phyloP scores from a whole-genome alignment of 1,140 invertebrate species.

The Drosophila neocordata region DNA sequence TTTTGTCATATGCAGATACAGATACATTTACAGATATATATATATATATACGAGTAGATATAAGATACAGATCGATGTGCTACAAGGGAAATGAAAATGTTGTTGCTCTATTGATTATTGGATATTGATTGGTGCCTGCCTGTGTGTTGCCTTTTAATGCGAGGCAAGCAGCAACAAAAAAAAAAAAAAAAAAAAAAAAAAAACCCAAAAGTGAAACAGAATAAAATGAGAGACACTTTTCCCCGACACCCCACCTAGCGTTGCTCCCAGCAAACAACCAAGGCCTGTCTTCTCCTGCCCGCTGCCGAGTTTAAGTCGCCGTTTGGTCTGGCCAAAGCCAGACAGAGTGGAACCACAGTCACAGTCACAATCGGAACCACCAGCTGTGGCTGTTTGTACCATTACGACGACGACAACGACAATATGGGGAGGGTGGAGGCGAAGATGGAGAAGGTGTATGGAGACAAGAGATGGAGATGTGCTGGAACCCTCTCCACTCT shows the following conservation, averaged over 20 bases:
- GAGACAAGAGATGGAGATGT: slow-evolving; percentile 4
- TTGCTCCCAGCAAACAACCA: too few species aligned
- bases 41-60: slow-evolving; percentile 20
- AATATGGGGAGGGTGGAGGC: not conserved
- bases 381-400: slow-evolving; percentile 49
- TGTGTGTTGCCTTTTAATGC: slow-evolving; percentile 69
- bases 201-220: slow-evolving; percentile 1
- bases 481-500: slow-evolving; percentile 10
- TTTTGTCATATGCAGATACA: slow-evolving; percentile 64
- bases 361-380: slow-evolving; percentile 52
- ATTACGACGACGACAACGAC: not conserved
- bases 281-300: not conserved
- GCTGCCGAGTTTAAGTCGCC: slow-evolving; percentile 47
- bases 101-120: slow-evolving; percentile 79
- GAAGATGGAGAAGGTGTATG: not conserved
- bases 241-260: slow-evolving; percentile 22
- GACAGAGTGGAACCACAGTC: slow-evolving; percentile 70
- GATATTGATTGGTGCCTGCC: slow-evolving; percentile 68
- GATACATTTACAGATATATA: not conserved
- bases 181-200: slow-evolving; percentile 59
- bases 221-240: slow-evolving; percentile 59
- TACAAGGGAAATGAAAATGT: slow-evolving; percentile 63
- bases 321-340: slow-evolving; percentile 69
- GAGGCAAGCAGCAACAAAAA: slow-evolving; percentile 74
- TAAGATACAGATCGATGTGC: slow-evolving; percentile 19